Conservation (phyloP, 2,113 vertebrate species). For the Rhipidura dahli region DNA sequence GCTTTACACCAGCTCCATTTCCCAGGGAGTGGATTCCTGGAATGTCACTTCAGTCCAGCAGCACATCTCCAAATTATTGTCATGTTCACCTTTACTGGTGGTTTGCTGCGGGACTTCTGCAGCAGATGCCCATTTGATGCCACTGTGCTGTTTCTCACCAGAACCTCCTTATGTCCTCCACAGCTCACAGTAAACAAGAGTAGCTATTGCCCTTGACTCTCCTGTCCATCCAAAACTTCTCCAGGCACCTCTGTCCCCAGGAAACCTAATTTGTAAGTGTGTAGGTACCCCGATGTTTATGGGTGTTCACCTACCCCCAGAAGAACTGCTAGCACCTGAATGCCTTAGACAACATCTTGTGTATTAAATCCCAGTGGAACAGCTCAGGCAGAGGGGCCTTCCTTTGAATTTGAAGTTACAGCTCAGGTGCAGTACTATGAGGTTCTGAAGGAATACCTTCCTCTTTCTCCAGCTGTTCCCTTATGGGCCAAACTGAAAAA, state of each 20-base stretch:
- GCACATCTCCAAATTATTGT: not conserved
- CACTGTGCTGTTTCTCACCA: not conserved
- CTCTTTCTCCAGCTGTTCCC: not conserved
- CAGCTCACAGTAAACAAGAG: not conserved
- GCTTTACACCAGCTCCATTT: not conserved
- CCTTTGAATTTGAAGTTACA: not conserved
- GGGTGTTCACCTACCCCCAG: not conserved
- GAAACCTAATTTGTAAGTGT: not conserved
- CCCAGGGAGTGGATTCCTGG: not conserved
- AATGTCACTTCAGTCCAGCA: not conserved
- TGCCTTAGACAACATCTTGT: fast-evolving
- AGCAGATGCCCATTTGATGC: not conserved
- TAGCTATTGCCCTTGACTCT: not conserved
- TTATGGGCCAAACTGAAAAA: no score
- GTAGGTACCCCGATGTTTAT: not conserved
- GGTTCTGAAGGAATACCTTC: not conserved
- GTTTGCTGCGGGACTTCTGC: not conserved
- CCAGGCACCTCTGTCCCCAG: not conserved
- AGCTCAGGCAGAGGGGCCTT: not conserved
- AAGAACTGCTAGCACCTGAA: not conserved
- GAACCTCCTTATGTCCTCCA: not conserved
- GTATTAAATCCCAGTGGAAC: not conserved
- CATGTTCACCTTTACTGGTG: not conserved
- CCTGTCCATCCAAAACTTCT: not conserved
- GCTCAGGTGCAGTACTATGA: not conserved